Percentiles rank a stretch among this genome's conserved stretches.
Evolutionary conservation across 2,797 vertebrate species (phyloP).

Genomic region (Poecilia wingei): DNA sequence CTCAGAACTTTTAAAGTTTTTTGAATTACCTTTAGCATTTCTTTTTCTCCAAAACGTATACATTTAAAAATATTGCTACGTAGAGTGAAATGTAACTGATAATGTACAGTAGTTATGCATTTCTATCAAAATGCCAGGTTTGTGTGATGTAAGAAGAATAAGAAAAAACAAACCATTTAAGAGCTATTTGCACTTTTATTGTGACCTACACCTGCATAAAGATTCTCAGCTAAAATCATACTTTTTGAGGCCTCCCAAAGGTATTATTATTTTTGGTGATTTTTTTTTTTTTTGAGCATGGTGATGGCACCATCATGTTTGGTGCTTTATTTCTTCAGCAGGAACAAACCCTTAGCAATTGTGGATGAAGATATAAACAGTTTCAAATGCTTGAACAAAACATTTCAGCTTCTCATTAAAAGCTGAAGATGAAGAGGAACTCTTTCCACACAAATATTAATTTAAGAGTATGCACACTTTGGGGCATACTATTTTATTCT

Average conservation of each 20-base stretch:
- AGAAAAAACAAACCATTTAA: background rate
- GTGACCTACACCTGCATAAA: background rate
- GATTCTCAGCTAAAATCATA: too few species aligned
- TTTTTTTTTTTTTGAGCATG: background rate
- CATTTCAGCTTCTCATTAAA: background rate
- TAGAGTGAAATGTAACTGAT: background rate
- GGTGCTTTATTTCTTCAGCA: background rate
- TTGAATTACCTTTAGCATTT: background rate
- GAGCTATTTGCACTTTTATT: background rate
- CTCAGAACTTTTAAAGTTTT: background rate
- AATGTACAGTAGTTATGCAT: background rate
- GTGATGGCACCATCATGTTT: background rate
- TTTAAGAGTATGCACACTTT: background rate
- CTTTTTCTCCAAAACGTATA: background rate
- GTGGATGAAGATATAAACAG: background rate
- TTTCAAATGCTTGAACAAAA: background rate
- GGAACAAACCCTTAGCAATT: background rate
- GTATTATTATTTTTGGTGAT: background rate
- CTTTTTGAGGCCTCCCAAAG: background rate
- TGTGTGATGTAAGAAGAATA: background rate
- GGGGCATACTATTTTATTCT: background rate
- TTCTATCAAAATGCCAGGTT: background rate
- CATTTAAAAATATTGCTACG: background rate
- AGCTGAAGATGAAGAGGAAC: background rate
- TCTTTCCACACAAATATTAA: background rate